Evolutionary conservation across 2,888 invertebrate species (phyloP), one percentile per base, ranked within the genome.

Genomic region (Melikaiella ostensackeni): DNA sequence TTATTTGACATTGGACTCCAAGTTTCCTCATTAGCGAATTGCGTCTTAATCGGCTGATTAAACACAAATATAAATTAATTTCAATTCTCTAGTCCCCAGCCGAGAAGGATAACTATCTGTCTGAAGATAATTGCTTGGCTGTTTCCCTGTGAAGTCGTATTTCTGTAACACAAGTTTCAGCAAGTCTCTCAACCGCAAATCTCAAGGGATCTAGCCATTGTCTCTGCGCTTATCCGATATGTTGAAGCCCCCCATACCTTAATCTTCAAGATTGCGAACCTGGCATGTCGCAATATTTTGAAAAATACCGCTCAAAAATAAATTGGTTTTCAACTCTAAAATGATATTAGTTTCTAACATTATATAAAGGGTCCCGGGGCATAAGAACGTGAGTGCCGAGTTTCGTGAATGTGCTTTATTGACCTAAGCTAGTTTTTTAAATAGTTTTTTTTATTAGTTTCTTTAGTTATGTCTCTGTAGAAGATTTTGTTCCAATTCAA

Each of bases 201-300:
- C 82, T 81, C 79, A 59, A 75, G 81, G 80, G 80, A 81, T 79
- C 82, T 80, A 79, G 77, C 82, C 82, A 82, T 81, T 82, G 82
- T 82, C 82, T 82, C 75, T 38, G 24, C 76, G 78, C 76, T 82
- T 78, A 82, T 82, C 79, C 80, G 82, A 82, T 79, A 81, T 82
- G 75, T 75, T 74, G 74, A 79, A 81, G 80, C 77, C 80, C 77
- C 80, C 78, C 77, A 64, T 38, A 42, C 64, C 42, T 66, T 66
- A 66, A 66, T 66, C 66, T 66, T 66, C 66, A 46, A 66, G 66
- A 66, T 66, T 66, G 66, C 46, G 46, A 66, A 46, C 16, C 42
- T 24, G 27, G 64, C 19, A 46, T 66, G 66, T 66, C 66, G 30
- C 24, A 42, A 33, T 21, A 35, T 63, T 63, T 63, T n/a, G 19